These are phyloP conservation scores for Cathartes aura DNA, from an alignment of 2,113 vertebrate genomes.

Conservation along the genomic window DNA sequence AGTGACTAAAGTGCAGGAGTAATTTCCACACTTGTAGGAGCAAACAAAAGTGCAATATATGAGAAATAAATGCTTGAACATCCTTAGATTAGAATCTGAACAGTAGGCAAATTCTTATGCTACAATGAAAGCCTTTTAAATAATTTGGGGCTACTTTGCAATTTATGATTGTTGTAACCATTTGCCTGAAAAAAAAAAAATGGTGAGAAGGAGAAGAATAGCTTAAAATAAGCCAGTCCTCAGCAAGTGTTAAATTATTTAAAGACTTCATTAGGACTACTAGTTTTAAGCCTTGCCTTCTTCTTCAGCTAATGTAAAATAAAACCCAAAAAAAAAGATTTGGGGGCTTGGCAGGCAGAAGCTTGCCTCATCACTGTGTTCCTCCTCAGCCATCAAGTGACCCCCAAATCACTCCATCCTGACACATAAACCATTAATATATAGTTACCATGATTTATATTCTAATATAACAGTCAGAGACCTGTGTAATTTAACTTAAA, in stretches of 20 bases:
- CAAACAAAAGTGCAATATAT: not conserved
- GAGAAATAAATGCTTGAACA: not conserved
- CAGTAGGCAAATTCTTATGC: not conserved
- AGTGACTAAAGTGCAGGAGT: not conserved
- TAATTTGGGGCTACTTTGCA: not conserved
- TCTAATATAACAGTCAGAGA: not conserved
- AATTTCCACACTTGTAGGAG: not conserved
- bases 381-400: not conserved
- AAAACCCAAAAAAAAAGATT: not conserved
- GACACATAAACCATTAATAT: not conserved
- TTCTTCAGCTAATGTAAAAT: not conserved
- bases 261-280: not conserved
- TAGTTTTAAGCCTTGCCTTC: not conserved
- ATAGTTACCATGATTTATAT: not conserved
- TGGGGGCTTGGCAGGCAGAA: not conserved
- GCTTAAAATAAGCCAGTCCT: not conserved
- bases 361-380: not conserved
- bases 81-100: not conserved
- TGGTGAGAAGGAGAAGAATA: not conserved
- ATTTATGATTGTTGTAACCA: not conserved
- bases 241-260: not conserved
- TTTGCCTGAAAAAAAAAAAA: not conserved
- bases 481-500: not conserved
- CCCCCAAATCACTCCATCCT: not conserved
- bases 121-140: not conserved